Conservation (phyloP, 2,888 invertebrate species). For the Seira sanloemensis region DNA sequence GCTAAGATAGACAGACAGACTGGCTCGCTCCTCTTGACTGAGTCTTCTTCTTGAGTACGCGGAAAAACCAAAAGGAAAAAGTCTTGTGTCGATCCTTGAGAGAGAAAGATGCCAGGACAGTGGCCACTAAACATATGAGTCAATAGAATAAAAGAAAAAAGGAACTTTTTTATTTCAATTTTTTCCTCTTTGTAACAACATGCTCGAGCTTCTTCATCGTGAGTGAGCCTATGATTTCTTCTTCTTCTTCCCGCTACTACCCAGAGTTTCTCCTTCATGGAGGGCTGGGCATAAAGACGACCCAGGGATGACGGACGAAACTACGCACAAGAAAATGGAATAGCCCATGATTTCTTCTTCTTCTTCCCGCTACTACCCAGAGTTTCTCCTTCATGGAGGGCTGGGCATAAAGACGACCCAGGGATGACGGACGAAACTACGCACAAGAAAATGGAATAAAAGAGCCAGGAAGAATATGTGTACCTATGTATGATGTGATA, state of each 20-base stretch:
- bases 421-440: too few species aligned
- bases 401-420: background rate
- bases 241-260: background rate
- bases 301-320: too few species aligned
- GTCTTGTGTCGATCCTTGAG: conserved; percentile 29
- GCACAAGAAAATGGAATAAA: too few species aligned
- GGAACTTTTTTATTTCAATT: conserved; percentile 28
- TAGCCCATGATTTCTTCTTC: background rate
- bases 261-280: conserved; percentile 26
- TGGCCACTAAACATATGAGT: conserved; percentile 38
- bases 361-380: background rate
- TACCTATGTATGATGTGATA: background rate
- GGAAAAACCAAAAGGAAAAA: conserved; percentile 34
- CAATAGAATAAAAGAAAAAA: conserved; percentile 34
- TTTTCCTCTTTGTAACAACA: background rate
- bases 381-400: conserved; percentile 24
- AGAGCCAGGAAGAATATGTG: background rate
- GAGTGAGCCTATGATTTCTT: background rate
- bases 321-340: too few species aligned
- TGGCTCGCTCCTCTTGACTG: conserved; percentile 30
- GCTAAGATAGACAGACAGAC: conserved; percentile 52
- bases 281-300: conserved; percentile 9
- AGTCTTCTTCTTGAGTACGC: conserved; percentile 31
- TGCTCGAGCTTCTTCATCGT: conserved; percentile 7
- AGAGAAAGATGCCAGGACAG: conserved; percentile 48